These are phyloP conservation scores for Mythimna lalbum DNA, from an alignment of 2,888 invertebrate genomes.

Conservation along the genomic window DNA sequence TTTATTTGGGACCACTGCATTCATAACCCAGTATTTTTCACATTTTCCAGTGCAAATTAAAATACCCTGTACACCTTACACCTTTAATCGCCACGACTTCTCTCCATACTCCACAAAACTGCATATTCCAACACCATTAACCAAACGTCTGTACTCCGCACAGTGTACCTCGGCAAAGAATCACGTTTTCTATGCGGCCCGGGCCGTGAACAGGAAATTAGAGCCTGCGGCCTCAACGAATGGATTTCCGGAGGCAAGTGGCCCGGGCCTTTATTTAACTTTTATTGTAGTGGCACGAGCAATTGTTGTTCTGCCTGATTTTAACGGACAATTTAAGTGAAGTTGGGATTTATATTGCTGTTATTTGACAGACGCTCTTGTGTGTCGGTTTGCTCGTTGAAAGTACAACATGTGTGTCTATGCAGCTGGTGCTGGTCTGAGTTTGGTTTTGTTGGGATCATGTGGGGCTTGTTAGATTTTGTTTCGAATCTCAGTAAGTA, in stretches of 20 bases:
- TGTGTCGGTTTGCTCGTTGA: conserved; percentile 13
- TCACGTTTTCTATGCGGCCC: conserved; percentile 69
- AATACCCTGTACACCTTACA: background rate
- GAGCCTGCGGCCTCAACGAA: conserved; percentile 76
- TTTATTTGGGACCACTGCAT: no score
- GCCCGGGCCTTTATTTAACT: conserved; percentile 74
- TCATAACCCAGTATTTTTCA: background rate
- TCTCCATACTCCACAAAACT: conserved; percentile 11
- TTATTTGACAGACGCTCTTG: conserved; percentile 45
- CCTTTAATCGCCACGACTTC: background rate
- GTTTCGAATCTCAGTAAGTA: background rate
- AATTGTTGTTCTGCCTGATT: conserved; percentile 63
- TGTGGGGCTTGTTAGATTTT: background rate
- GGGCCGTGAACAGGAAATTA: conserved; percentile 77
- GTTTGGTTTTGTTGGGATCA: conserved; percentile 17
- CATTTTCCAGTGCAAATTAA: background rate
- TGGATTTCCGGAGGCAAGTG: conserved; percentile 77
- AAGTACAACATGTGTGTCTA: conserved; percentile 43
- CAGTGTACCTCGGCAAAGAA: conserved; percentile 50
- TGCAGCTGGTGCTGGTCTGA: conserved; percentile 3
- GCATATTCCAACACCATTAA: conserved; percentile 46
- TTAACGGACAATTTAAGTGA: conserved; percentile 64
- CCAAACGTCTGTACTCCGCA: conserved; percentile 7
- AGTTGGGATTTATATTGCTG: conserved; percentile 57
- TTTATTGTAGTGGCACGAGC: conserved; percentile 71